phyloP scores from a whole-genome alignment of 2,888 invertebrate species.

The Hypomecis atomaria region DNA sequence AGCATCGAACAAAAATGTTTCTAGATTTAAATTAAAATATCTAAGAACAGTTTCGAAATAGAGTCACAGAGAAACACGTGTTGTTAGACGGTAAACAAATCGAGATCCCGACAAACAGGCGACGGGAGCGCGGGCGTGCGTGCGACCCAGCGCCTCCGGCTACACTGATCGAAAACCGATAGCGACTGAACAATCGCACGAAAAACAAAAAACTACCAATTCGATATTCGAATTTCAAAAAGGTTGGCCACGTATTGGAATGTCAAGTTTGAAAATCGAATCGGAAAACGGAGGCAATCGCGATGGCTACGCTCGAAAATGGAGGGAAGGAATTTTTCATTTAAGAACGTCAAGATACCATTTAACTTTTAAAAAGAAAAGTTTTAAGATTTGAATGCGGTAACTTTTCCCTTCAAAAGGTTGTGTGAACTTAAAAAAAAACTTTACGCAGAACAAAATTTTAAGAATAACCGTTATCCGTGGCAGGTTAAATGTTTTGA shows the following conservation, averaged over 20 bases:
- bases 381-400: conserved; percentile 2
- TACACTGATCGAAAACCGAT: conserved; percentile 74
- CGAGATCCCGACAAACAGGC: conserved; percentile 29
- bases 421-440: conserved; percentile 3
- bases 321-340: conserved; percentile 23
- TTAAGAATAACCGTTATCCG: neutral
- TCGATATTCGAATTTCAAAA: conserved; percentile 37
- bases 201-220: conserved; percentile 43
- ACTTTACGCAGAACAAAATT: neutral
- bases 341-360: conserved; percentile 8
- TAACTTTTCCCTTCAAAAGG: conserved; percentile 8
- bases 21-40: neutral
- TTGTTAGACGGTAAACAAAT: conserved; percentile 60
- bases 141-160: conserved; percentile 61
- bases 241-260: conserved; percentile 34
- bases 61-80: conserved; percentile 51
- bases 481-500: neutral
- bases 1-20: neutral
- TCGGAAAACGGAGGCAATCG: conserved; percentile 1
- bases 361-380: conserved; percentile 20
- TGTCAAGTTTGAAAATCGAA: conserved; percentile 31
- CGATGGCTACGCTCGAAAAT: conserved; percentile 15
- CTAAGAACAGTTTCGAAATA: conserved; percentile 24
- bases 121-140: conserved; percentile 59
- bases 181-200: conserved; percentile 53